A percentile compares a stretch with the other conserved stretches of the same genome.
Conservation (phyloP, 2,888 invertebrate species). For the Diachrysia chrysitis region DNA sequence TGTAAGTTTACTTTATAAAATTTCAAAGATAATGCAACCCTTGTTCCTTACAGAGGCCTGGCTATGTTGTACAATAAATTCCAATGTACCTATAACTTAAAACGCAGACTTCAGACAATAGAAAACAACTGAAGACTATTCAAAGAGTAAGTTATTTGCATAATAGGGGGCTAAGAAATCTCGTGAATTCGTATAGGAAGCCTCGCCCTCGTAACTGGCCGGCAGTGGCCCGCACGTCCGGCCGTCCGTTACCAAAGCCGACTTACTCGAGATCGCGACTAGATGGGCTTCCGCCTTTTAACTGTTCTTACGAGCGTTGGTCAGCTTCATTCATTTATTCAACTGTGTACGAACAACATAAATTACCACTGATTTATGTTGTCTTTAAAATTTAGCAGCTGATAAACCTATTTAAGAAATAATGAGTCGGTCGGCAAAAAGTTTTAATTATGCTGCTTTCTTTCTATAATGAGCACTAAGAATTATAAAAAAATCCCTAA, state of each 20-base stretch:
- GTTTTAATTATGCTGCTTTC: conserved; percentile 18
- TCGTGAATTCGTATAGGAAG: conserved; percentile 72
- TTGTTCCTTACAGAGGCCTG: not conserved
- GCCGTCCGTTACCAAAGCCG: conserved; percentile 64
- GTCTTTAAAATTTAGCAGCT: conserved; percentile 37
- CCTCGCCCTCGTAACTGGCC: conserved; percentile 74
- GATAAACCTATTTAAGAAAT: conserved; percentile 32
- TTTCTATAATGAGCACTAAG: conserved; percentile 15
- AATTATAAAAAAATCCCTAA: not conserved
- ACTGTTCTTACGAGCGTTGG: conserved; percentile 69
- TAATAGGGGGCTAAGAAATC: conserved; percentile 64
- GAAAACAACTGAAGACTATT: conserved; percentile 45
- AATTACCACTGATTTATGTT: conserved; percentile 61
- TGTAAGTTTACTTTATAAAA: not conserved
- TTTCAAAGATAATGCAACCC: not conserved
- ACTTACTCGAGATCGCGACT: conserved; percentile 68
- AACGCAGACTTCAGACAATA: conserved; percentile 18
- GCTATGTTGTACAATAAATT: not conserved
- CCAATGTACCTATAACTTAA: not conserved
- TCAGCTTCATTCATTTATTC: conserved; percentile 54
- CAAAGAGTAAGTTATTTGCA: conserved; percentile 61
- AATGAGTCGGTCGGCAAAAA: conserved; percentile 35
- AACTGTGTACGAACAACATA: conserved; percentile 49
- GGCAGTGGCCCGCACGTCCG: conserved; percentile 80
- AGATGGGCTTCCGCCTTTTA: conserved; percentile 87